These are phyloP conservation scores for Tinea trinotella DNA, from an alignment of 2,888 invertebrate species.

Conservation along the genomic window DNA sequence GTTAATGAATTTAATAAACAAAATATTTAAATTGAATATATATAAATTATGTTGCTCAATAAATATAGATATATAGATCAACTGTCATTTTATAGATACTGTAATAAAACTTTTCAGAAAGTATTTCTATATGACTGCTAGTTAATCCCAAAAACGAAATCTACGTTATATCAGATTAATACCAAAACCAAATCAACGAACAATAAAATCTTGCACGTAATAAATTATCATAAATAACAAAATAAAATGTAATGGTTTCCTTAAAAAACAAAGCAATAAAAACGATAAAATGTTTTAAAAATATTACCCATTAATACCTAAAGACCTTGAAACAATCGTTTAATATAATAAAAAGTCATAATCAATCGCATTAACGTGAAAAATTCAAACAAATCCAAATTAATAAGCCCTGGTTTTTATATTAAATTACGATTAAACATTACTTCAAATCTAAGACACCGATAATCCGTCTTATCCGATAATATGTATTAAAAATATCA, in stretches of 20 bases:
- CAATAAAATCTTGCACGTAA: background rate
- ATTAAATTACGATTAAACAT: background rate
- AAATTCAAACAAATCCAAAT: conserved; percentile 12
- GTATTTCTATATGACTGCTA: too few species aligned
- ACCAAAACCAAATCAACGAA: background rate
- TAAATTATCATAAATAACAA: conserved; percentile 2
- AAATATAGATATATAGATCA: too few species aligned
- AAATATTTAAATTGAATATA: too few species aligned
- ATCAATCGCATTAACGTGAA: conserved; percentile 1
- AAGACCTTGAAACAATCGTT: conserved; percentile 3
- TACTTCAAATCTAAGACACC: conserved; percentile 41
- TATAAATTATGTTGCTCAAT: too few species aligned
- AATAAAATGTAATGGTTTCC: background rate
- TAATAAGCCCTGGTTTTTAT: background rate
- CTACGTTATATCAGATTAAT: background rate
- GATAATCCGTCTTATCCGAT: conserved; percentile 43
- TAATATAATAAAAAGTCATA: conserved; percentile 1
- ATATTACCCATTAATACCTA: background rate
- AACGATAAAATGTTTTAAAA: conserved; percentile 1
- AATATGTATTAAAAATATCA: conserved; percentile 51
- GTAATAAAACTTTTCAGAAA: too few species aligned
- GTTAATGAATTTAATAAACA: too few species aligned
- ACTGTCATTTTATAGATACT: too few species aligned
- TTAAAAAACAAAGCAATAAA: conserved; percentile 10
- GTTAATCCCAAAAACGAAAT: background rate